Conservation (phyloP, 2,888 invertebrate species). For the Sycophila texana region DNA sequence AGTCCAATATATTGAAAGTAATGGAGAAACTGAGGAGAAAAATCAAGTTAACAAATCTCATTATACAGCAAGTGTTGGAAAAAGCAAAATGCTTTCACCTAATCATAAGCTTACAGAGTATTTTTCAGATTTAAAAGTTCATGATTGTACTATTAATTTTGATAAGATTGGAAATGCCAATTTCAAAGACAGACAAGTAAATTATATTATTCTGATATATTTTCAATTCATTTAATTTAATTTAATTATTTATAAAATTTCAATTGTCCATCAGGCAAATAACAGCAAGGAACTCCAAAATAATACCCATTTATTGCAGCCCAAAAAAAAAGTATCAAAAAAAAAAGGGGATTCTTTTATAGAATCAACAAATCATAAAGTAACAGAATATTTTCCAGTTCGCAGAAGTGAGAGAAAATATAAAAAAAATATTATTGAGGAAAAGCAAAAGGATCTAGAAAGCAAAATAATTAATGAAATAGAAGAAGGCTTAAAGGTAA, state of each 20-base stretch:
- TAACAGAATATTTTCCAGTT: constrained; percentile 51
- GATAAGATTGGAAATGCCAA: no score
- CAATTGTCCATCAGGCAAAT: constrained; percentile 15
- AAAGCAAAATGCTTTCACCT: constrained; percentile 23
- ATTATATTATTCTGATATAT: neutral
- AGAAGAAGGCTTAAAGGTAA: constrained; percentile 53
- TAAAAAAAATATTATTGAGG: constrained; percentile 24
- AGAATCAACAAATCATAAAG: constrained; percentile 47
- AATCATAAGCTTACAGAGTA: constrained; percentile 50
- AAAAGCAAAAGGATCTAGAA: constrained; percentile 43
- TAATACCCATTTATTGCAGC: neutral
- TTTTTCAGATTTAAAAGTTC: constrained; percentile 35
- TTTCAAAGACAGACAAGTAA: constrained; percentile 29
- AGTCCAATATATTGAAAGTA: neutral
- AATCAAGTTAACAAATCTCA: constrained; percentile 6
- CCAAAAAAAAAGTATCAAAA: neutral
- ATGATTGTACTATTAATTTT: no score
- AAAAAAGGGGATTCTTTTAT: constrained; percentile 10
- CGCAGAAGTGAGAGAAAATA: constrained; percentile 52
- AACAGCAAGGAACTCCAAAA: neutral
- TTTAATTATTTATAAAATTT: neutral
- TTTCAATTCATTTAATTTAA: neutral
- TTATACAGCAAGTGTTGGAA: neutral
- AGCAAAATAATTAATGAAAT: constrained; percentile 37
- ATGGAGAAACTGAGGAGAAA: constrained; percentile 19